Evolutionary conservation across 2,888 invertebrate species (phyloP).

Genomic region (Aspidiotus rigidus): DNA sequence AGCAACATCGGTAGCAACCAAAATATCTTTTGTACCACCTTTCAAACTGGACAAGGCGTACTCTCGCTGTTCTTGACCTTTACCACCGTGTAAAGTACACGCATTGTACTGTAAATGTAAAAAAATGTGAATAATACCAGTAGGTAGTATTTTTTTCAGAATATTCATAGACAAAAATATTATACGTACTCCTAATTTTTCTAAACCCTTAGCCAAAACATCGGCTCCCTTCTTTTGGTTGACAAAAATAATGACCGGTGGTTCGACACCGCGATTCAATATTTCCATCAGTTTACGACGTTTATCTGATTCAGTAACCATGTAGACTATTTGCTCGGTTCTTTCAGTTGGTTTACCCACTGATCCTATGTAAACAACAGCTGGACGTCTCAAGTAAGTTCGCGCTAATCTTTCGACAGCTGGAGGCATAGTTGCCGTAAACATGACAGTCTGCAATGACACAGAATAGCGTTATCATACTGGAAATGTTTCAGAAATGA

Average conservation of each 20-base stretch:
- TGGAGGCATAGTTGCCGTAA: conserved; percentile 99
- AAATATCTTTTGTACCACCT: conserved; percentile 89
- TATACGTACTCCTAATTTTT: conserved; percentile 70
- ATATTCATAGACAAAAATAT: too few relatives aligned
- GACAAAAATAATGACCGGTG: conserved; percentile 98
- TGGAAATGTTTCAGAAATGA: background rate
- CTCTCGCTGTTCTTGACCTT: conserved; percentile 98
- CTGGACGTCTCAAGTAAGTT: conserved; percentile 87
- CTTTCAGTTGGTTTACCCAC: conserved; percentile 94
- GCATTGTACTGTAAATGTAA: conserved; percentile 65
- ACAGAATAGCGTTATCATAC: background rate
- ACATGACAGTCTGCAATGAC: conserved; percentile 89
- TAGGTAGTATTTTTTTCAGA: too few relatives aligned
- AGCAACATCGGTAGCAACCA: conserved; percentile 98
- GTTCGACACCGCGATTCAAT: conserved; percentile 79
- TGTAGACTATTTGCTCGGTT: conserved; percentile 92
- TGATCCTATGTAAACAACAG: conserved; percentile 95
- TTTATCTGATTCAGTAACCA: conserved; percentile 93
- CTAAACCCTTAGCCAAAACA: conserved; percentile 89
- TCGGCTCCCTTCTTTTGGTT: conserved; percentile 99
- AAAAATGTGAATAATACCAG: conserved; percentile 1
- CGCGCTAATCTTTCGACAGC: conserved; percentile 93
- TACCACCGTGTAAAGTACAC: conserved; percentile 96
- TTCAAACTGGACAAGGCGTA: conserved; percentile 95
- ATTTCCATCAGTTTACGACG: conserved; percentile 92